Evolutionary conservation across 2,888 invertebrate species (phyloP), one percentile per base, ranked within the genome.

Genomic region (Sarcophaga rosellei): DNA sequence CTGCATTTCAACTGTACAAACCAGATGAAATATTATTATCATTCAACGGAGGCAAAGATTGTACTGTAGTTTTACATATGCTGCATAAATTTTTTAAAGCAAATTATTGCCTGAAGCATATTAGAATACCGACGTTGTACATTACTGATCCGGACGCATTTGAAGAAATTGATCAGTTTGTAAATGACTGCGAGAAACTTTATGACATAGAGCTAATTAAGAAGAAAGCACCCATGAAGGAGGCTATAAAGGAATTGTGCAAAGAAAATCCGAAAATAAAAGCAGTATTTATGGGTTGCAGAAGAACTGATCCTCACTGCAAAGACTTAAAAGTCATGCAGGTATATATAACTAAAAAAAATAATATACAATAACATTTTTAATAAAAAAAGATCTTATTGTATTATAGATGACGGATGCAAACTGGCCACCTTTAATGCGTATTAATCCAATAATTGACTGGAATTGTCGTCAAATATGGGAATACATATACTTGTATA

Each of bases 1-100:
- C 95, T 90, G 95, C 95, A 85, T 95, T 96, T 89, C 92, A 94
- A 68, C 91, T 94, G 73, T 97, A 95, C 92, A 94, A 95, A n/a
- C 92, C 96, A 23, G 94, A 96, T 78, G 96, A 98, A 92, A 94
- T 98, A 20, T 98, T 98, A 90, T 92, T 99, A 47, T 97, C 98
- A 44, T 99, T 99, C 93, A 99, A 99, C 92, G 99, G 99, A 4
- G 99, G 99, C 2, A 99, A 99, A 94, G 99, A 99, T 94, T 99
- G 99, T 92, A 99, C 99, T 0, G 98, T 96, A 0, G 94, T 99
- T 17, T 94, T 99, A 59, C 96, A 98, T 92, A 92, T 98, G 87
- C 93, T 93, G 17, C 89, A 90, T 74, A 89, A 88, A 15, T 92
- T 89, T 82, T 90, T 90, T 11, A 81, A 83, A 68, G 94, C 88